Evolutionary conservation across 2,797 vertebrate genomes (phyloP), one percentile per base, ranked within the genome.

Genomic region (Pelochelys cantorii): DNA sequence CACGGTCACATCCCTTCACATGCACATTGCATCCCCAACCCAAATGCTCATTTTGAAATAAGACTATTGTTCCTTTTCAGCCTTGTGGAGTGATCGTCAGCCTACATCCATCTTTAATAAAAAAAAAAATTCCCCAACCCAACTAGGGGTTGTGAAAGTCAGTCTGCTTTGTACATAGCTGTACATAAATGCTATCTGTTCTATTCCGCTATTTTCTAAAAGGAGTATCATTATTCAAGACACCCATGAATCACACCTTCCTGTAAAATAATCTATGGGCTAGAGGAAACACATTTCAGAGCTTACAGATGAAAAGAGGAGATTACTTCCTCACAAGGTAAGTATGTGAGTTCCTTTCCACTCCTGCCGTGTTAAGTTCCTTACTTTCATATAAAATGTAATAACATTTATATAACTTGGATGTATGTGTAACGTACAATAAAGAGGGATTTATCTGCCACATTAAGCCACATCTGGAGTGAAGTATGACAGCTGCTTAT

Each of bases 211-310:
- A 74, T 8, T 94, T 91, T 90, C 71, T 89, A 86, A 95, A 96
- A 96, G 83, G n/a, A 1, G 82, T 92, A 80, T 59, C 60, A 37
- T 94, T 96, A 92, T 83, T 93, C 85, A 85, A 55, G 94, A 92
- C 92, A 68, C 27, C 85, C 74, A 82, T 94, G 93, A 92, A 78
- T 81, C 89, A 68, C 87, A 86, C 82, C 68, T 91, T 80, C 52
- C 82, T 90, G 83, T 87, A 93, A 95, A 94, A 93, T 93, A 93
- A 95, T 89, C 84, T 90, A 78, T 77, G 22, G 23, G 23, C 25
- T 48, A 48, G 74, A 79, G 90, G 88, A 13, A 91, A 85, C 1
- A 0, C 34, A 83, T 85, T 68, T 7, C 74, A 95, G 85, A 81
- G 3, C 3, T 88, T 29, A 59, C 75, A 83, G 42, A 52, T 77